Evolutionary conservation across 2,888 invertebrate species (phyloP).

Genomic region (Pemphredon lugubris): DNA sequence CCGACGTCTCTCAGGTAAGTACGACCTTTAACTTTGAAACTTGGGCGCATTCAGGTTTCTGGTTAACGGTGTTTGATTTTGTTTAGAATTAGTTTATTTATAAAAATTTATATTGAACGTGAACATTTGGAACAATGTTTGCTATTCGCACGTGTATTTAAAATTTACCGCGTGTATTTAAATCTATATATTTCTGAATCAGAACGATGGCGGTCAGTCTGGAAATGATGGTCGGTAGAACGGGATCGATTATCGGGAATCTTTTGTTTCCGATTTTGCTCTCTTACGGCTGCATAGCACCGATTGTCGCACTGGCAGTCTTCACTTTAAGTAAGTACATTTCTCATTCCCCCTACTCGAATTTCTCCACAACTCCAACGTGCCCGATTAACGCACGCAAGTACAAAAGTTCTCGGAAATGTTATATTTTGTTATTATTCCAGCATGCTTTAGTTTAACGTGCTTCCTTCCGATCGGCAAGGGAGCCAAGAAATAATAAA

Average conservation of each 20-base stretch:
- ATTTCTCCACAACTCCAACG: too few species aligned
- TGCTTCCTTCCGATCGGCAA: constrained; percentile 58
- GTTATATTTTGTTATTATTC: constrained; percentile 23
- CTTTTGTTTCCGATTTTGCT: constrained; percentile 77
- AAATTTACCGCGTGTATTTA: too few species aligned
- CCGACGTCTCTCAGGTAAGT: constrained; percentile 85
- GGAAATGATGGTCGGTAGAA: constrained; percentile 76
- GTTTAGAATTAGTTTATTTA: neutral
- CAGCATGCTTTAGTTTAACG: constrained; percentile 66
- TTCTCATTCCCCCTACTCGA: too few species aligned
- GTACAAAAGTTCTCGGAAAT: neutral
- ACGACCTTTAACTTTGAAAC: too few species aligned
- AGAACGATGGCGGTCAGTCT: constrained; percentile 79
- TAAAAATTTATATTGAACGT: too few species aligned
- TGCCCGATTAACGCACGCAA: too few species aligned
- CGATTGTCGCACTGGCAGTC: constrained; percentile 64
- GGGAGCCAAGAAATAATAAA: constrained; percentile 45
- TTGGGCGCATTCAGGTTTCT: too few species aligned
- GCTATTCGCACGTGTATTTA: too few species aligned
- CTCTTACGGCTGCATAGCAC: constrained; percentile 69
- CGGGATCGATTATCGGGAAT: constrained; percentile 78
- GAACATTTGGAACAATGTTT: too few species aligned
- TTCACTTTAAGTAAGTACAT: constrained; percentile 66
- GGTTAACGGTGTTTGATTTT: too few species aligned
- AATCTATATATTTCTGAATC: too few species aligned